Base-by-base conservation (phyloP, 2,797 vertebrate genomes). In the Chaetodon trifasciatus region DNA sequence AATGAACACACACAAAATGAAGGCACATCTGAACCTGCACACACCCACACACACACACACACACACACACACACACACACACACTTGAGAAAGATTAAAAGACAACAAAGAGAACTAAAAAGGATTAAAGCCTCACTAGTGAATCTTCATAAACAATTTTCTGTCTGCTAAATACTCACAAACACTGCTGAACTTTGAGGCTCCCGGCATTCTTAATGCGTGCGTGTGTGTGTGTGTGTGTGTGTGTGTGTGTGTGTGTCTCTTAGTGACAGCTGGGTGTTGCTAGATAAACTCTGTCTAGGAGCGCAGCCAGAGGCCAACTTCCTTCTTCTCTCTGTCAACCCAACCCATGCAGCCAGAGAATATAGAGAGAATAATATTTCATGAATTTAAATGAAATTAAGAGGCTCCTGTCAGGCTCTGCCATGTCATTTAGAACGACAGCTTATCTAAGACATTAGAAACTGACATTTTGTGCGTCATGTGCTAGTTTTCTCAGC, bases 211-310 rank as follows among this genome's bases (percentile, higher is more conserved):
- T 81, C 49, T 69, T 57, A 44, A 71, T 65, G 47, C 67, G 53
- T 37, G 37, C 56, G 28, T 69, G 46, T 55, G 65, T 66, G 35
- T 64, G 72, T 40, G 50, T 76, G 68, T 63, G 19, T 58, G 37
- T 73, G 69, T 62, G 47, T 65, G 49, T 76, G 76, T 72, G 50
- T 70, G 28, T 60, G 62, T 71, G 71, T 49, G 56, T 83, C 0
- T 55, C 3, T 1, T 15, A 46, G 63, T 71, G 83, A 87, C 83
- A 87, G 83, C 88, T 89, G 88, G 75, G 66, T 88, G 72, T 84
- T 85, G 76, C 66, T 60, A 88, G 86, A 91, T 91, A 89, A 89
- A 91, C 79, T 86, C 57, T 82, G 82, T 84, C 81, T 86, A 73
- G 78, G 61, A 82, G 89, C 79, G 0, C 73, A 83, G 89, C 86